Conservation (phyloP, 2,888 invertebrate species). For the Andrena bicolor region DNA sequence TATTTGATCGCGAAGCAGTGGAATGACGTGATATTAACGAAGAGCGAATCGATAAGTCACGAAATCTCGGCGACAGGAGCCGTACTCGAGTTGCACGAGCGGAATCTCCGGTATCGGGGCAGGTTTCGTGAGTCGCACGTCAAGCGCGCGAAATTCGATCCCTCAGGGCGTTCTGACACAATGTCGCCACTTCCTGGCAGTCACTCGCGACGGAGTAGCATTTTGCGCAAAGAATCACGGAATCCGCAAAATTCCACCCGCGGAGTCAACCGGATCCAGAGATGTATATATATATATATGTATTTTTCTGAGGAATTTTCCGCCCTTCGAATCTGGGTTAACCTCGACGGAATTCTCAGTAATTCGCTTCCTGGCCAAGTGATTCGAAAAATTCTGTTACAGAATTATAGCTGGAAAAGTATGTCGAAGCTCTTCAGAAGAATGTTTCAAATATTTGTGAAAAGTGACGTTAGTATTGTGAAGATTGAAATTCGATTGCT, state of each 20-base stretch:
- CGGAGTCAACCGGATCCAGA: neutral
- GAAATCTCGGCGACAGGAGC: slow-evolving; percentile 11
- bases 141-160: slow-evolving; percentile 42
- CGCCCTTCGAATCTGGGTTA: neutral
- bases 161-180: slow-evolving; percentile 35
- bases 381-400: neutral
- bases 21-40: neutral
- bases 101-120: slow-evolving; percentile 37
- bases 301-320: slow-evolving; percentile 9
- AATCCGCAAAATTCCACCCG: slow-evolving; percentile 17
- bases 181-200: slow-evolving; percentile 25
- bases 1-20: neutral
- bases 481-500: neutral
- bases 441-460: neutral
- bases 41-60: neutral
- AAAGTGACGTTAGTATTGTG: neutral
- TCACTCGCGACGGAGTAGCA: slow-evolving; percentile 19
- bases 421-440: neutral
- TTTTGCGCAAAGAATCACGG: slow-evolving; percentile 37
- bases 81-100: slow-evolving; percentile 17
- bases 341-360: neutral
- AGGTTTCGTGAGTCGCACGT: slow-evolving; percentile 10
- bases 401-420: neutral
- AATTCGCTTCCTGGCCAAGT: slow-evolving; percentile 8
- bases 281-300: neutral